Percentiles rank a stretch among this genome's conserved stretches.
These are phyloP conservation scores for Aplocera efformata DNA, from an alignment of 2,888 invertebrate species.

Conservation along the genomic window DNA sequence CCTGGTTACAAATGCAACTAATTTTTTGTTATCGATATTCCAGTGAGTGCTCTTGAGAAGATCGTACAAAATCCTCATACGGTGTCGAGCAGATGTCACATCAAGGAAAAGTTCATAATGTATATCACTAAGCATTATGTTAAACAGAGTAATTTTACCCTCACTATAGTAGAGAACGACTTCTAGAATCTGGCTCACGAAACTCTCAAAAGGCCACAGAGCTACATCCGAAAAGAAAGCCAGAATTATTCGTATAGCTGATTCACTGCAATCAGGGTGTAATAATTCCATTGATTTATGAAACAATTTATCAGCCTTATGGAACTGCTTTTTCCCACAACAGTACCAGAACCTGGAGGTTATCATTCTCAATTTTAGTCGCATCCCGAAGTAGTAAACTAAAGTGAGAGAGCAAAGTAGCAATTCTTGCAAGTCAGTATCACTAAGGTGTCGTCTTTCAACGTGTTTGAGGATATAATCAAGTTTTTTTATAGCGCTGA, in stretches of 20 bases:
- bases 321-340: conserved; percentile 43
- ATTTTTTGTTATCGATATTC: conserved; percentile 58
- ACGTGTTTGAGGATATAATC: conserved; percentile 37
- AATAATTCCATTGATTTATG: conserved; percentile 47
- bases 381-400: conserved; percentile 59
- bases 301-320: conserved; percentile 46
- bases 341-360: conserved; percentile 39
- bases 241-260: conserved; percentile 47
- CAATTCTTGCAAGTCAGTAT: conserved; percentile 43
- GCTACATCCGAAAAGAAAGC: conserved; percentile 45
- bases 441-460: conserved; percentile 35
- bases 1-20: conserved; percentile 58
- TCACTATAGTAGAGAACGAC: conserved; percentile 48
- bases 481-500: conserved; percentile 40
- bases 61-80: conserved; percentile 73
- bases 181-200: conserved; percentile 52
- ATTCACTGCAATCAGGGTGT: conserved; percentile 50
- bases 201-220: conserved; percentile 55
- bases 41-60: conserved; percentile 68
- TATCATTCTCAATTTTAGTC: conserved; percentile 43
- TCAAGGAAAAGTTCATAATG: conserved; percentile 48
- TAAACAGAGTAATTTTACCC: conserved; percentile 47
- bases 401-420: conserved; percentile 48
- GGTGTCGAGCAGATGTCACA: conserved; percentile 56
- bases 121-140: conserved; percentile 55